Conservation (phyloP, 2,797 vertebrate genomes). For the Tiaroga cobitis region DNA sequence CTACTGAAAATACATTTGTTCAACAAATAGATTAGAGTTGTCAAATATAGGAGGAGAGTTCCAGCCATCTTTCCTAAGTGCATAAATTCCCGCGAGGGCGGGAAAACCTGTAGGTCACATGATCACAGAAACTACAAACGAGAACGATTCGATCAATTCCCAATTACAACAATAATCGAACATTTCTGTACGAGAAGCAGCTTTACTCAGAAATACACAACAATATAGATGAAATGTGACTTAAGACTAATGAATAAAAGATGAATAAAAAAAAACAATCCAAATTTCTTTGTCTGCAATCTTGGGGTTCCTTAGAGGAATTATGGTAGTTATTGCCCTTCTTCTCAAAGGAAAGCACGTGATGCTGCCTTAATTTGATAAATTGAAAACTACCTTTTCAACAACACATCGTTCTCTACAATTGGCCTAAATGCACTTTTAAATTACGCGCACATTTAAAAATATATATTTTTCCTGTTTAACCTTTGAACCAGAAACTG, state of each 20-base stretch:
- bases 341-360: not conserved
- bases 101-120: not conserved
- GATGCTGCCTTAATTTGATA: too few relatives aligned
- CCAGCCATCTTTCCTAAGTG: too few relatives aligned
- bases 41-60: too few relatives aligned
- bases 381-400: not conserved
- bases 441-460: too few relatives aligned
- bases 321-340: not conserved
- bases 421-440: too few relatives aligned
- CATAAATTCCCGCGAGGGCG: not conserved
- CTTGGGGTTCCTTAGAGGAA: not conserved
- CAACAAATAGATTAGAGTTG: too few relatives aligned
- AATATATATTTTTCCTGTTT: not conserved
- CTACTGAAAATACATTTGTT: too few relatives aligned
- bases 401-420: too few relatives aligned
- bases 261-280: too few relatives aligned
- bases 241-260: too few relatives aligned
- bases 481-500: not conserved
- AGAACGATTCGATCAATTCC: not conserved
- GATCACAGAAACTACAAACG: not conserved
- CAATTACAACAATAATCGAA: too few relatives aligned
- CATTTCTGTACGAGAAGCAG: not conserved
- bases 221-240: not conserved
- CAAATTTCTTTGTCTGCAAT: not conserved
- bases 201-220: not conserved